Evolutionary conservation across 64 coral and sea anemone genomes (phyloP), one percentile per base, ranked within the genome.

Genomic region (Montipora cactus): DNA sequence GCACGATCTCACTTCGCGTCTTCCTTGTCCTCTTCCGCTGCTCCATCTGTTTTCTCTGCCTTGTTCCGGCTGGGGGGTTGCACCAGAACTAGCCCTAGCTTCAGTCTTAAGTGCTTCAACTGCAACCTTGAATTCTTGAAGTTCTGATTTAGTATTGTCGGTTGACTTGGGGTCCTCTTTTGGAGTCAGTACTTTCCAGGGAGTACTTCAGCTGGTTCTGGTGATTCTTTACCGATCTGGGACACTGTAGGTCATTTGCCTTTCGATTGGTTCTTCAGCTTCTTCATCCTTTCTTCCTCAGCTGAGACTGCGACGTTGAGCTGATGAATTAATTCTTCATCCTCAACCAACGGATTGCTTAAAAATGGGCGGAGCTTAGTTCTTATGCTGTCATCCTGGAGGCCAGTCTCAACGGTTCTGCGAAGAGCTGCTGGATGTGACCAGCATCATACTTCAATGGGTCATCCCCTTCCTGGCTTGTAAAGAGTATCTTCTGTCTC

Each of bases 401-500:
- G 28, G 28, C 28, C 28, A 37, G 28, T 37, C 28, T 37, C 28
- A 37, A 37, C 28, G 28, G 28, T 37, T 37, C 2, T 37, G 28
- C 28, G 8, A 19, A 6, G 70, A 57, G 0, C 10, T 55, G 52
- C 52, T 55, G 52, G 52, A 55, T 55, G 28, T 37, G 28, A 37
- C 28, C 28, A 37, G 28, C 28, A 55, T 90, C 88, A 78, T 90
- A 90, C 47, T 76, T 75, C 25, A 89, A 37, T 37, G 19, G 15
- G 58, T 74, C 88, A 62, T 74, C 49, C 75, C 25, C 74, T 55
- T 91, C 92, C 47, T 81, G 46, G 21, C 84, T 69, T n/a, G 92
- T 66, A 88, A 94, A 94, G 11, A 88, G 20, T 57, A 94, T 88
- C 49, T 94, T 76, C 57, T 94, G 92, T 9, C 85, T 79, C 14